Evolutionary conservation across 2,888 invertebrate genomes (phyloP).

Genomic region (Ectobius pallidus): DNA sequence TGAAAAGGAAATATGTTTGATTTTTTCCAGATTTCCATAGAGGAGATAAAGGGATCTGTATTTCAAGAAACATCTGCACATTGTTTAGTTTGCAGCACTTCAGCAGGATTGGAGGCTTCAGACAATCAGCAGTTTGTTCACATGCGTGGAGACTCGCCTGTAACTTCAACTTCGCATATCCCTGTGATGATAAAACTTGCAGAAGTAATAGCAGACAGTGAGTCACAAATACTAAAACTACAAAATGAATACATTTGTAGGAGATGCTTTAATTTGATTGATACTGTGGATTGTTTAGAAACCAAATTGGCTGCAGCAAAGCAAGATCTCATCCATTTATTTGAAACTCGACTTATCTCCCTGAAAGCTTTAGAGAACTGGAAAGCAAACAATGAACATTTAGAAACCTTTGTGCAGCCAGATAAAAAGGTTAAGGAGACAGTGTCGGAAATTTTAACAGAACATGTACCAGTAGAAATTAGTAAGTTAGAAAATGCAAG

Average conservation of each 20-base stretch:
- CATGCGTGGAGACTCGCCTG: slow-evolving; percentile 32
- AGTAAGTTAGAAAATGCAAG: neutral
- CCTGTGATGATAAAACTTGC: slow-evolving; percentile 39
- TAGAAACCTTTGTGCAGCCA: neutral
- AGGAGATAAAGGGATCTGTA: slow-evolving; percentile 31
- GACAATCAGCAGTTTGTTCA: slow-evolving; percentile 35
- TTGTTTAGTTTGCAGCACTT: slow-evolving; percentile 40
- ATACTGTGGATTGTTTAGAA: slow-evolving; percentile 39
- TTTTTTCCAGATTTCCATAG: slow-evolving; percentile 38
- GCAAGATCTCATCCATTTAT: slow-evolving; percentile 37
- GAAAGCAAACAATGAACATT: neutral
- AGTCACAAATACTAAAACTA: neutral
- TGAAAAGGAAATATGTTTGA: too few species aligned
- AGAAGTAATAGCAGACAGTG: slow-evolving; percentile 31
- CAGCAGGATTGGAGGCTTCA: neutral
- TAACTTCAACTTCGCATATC: slow-evolving; percentile 37
- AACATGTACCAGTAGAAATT: neutral
- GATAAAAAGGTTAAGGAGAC: neutral
- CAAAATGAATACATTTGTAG: slow-evolving; percentile 36
- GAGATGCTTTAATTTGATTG: slow-evolving; percentile 39
- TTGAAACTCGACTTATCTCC: slow-evolving; percentile 5
- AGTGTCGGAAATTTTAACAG: neutral
- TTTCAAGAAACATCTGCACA: slow-evolving; percentile 17
- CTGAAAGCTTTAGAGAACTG: slow-evolving; percentile 14
- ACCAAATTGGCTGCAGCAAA: slow-evolving; percentile 38